phyloP scores from a whole-genome alignment of 2,113 vertebrate species.

The Sander lucioperca region DNA sequence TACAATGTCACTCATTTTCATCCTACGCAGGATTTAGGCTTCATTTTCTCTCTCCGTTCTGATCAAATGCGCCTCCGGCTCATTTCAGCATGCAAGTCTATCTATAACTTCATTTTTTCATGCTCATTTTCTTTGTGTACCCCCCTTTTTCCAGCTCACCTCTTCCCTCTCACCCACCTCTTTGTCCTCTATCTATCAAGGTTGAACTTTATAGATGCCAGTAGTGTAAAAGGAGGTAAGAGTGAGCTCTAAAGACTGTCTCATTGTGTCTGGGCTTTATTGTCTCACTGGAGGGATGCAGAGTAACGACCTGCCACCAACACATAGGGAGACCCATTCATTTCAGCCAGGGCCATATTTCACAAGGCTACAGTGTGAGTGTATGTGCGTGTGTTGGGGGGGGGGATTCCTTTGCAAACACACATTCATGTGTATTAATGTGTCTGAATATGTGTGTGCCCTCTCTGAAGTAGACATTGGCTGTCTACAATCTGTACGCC shows the following conservation, averaged over 20 bases:
- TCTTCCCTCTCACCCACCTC: slow-evolving; percentile 33
- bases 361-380: slow-evolving; percentile 54
- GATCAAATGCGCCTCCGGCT: slow-evolving; percentile 52
- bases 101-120: slow-evolving; percentile 57
- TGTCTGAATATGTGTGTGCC: slow-evolving; percentile 9
- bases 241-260: slow-evolving; percentile 75
- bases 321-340: slow-evolving; percentile 71
- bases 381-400: not conserved
- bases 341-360: slow-evolving; percentile 76
- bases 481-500: slow-evolving; percentile 32
- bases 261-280: slow-evolving; percentile 82
- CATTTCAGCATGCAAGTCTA: slow-evolving; percentile 40
- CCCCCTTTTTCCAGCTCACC: slow-evolving; percentile 19
- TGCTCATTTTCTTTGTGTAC: not conserved
- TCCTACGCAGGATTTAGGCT: slow-evolving; percentile 28
- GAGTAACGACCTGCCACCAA: slow-evolving; percentile 81
- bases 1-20: slow-evolving; percentile 42
- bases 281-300: slow-evolving; percentile 77
- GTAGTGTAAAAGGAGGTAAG: slow-evolving; percentile 72
- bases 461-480: slow-evolving; percentile 14
- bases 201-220: slow-evolving; percentile 84
- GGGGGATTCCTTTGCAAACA: slow-evolving; percentile 24
- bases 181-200: slow-evolving; percentile 74
- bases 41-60: slow-evolving; percentile 56
- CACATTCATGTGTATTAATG: slow-evolving; percentile 38